Percentiles rank a stretch among this genome's conserved stretches.
Evolutionary conservation across 2,113 vertebrate species (phyloP).

Genomic region (Murina feae): DNA sequence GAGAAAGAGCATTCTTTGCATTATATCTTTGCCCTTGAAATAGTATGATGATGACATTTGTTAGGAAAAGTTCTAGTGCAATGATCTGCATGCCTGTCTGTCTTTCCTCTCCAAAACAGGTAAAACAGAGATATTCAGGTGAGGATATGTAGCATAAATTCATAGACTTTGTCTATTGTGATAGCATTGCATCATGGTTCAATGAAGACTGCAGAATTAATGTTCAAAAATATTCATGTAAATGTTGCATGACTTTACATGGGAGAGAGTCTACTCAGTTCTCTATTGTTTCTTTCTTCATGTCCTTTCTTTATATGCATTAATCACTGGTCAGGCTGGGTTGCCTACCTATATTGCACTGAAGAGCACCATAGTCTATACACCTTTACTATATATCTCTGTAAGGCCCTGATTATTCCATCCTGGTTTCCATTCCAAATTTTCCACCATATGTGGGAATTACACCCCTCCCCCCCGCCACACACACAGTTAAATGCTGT

Average conservation of each 20-base stretch:
- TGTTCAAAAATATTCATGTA: neutral
- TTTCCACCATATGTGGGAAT: neutral
- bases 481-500: neutral
- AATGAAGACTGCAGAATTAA: neutral
- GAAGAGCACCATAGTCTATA: neutral
- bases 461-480: neutral
- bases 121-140: neutral
- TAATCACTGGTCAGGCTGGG: neutral
- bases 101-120: neutral
- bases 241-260: neutral
- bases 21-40: neutral
- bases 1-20: neutral
- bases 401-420: neutral
- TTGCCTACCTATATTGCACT: rapidly evolving
- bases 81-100: neutral
- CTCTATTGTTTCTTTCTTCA: neutral
- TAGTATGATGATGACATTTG: neutral
- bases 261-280: neutral
- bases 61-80: neutral
- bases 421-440: neutral
- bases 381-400: neutral
- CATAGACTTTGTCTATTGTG: neutral
- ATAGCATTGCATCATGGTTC: neutral
- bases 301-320: neutral
- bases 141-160: neutral